phyloP scores from a whole-genome alignment of 2,797 vertebrate species.

The Propithecus perrieri region DNA sequence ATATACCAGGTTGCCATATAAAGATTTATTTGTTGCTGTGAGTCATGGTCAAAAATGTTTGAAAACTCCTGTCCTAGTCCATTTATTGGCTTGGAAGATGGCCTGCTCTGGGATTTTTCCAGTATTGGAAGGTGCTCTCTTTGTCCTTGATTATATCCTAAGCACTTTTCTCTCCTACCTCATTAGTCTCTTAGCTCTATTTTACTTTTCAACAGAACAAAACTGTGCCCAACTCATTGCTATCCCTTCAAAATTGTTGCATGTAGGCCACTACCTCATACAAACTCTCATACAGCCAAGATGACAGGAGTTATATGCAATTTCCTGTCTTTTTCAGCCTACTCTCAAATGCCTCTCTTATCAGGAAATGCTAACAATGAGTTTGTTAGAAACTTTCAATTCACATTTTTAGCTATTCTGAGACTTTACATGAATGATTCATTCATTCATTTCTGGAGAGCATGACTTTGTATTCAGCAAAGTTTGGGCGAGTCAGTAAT shows the following conservation, averaged over 20 bases:
- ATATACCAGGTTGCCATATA: not conserved
- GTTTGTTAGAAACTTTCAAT: conserved; percentile 38
- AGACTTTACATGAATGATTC: conserved; percentile 61
- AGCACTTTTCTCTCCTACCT: not conserved
- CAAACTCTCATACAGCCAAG: not conserved
- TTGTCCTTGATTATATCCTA: not conserved
- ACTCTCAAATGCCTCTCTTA: not conserved
- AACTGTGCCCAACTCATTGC: not conserved
- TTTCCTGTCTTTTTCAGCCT: conserved; percentile 28
- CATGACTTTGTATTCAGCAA: not conserved
- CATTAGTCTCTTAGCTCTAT: not conserved
- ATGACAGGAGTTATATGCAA: not conserved
- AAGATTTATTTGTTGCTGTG: not conserved
- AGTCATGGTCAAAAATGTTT: not conserved
- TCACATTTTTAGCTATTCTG: conserved; percentile 50
- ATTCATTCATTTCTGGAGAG: conserved; percentile 50
- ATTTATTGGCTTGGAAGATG: not conserved
- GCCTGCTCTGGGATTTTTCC: not conserved
- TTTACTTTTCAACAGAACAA: conserved; percentile 35
- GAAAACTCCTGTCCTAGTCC: not conserved
- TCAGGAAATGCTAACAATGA: conserved; percentile 46
- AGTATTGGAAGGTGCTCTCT: not conserved
- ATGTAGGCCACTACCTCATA: not conserved
- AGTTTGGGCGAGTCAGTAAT: not conserved
- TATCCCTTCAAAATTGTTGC: not conserved